Evolutionary conservation across 2,797 vertebrate species (phyloP).

Genomic region (Tolypeutes matacus): DNA sequence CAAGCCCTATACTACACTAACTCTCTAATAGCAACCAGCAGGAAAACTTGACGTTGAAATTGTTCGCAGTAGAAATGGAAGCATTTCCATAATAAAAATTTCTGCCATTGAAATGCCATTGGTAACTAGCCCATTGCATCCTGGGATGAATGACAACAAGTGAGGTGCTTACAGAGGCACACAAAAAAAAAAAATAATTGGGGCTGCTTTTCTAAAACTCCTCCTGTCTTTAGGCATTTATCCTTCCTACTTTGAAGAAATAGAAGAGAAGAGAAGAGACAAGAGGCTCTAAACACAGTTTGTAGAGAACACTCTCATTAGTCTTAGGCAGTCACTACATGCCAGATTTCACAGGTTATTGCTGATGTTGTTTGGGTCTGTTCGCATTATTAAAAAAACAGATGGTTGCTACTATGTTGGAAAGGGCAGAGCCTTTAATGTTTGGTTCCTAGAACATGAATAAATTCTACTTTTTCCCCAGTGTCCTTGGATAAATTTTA

Average conservation of each 20-base stretch:
- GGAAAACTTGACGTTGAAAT: not conserved
- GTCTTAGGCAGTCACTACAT: not conserved
- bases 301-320: slow-evolving; percentile 24
- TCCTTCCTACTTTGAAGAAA: not conserved
- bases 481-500: slow-evolving; percentile 36
- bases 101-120: not conserved
- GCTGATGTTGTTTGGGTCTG: not conserved
- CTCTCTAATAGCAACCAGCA: not conserved
- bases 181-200: not conserved
- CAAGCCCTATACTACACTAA: not conserved
- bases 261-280: not conserved
- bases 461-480: not conserved
- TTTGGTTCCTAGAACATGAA: not conserved
- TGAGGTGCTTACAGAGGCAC: not conserved
- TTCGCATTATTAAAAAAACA: not conserved
- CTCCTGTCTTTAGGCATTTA: not conserved
- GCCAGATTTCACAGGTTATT: not conserved
- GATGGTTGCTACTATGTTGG: not conserved
- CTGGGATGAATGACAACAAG: not conserved
- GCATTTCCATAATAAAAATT: not conserved
- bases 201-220: slow-evolving; percentile 34
- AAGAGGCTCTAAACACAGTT: not conserved
- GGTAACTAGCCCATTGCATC: not conserved
- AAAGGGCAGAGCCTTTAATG: not conserved
- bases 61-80: not conserved